phyloP scores from a whole-genome alignment of 2,888 invertebrate species.

The Acanthosepion lycidas region DNA sequence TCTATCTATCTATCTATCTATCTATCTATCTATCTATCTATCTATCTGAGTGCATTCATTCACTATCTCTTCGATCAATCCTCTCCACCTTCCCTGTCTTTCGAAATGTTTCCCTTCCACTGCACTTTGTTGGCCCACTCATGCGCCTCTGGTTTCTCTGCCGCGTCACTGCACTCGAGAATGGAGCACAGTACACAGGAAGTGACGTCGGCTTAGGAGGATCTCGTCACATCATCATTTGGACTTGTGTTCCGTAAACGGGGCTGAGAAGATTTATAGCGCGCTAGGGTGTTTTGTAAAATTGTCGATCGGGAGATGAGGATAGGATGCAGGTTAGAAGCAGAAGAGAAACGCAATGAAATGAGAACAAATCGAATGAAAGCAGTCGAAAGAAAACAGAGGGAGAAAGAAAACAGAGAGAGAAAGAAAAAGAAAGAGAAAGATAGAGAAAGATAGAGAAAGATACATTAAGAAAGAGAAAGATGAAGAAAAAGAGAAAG shows the following conservation, averaged over 20 bases:
- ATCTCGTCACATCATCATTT: conserved; percentile 22
- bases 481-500: background rate
- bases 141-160: background rate
- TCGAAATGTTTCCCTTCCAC: background rate
- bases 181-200: background rate
- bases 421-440: background rate
- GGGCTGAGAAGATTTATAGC: conserved; percentile 8
- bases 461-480: background rate
- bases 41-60: too few relatives aligned
- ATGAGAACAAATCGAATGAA: too few relatives aligned
- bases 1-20: too few relatives aligned
- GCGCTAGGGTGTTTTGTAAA: background rate
- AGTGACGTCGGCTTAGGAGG: background rate
- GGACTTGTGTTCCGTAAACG: conserved; percentile 33
- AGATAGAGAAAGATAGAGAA: background rate
- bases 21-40: too few relatives aligned
- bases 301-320: background rate
- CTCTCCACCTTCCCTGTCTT: background rate
- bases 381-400: background rate
- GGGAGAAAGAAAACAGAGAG: background rate
- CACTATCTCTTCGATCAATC: background rate
- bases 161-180: background rate
- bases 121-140: background rate
- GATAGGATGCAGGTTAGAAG: background rate
- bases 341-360: too few relatives aligned